These are phyloP conservation scores for Paralvinella palmiformis DNA, from an alignment of 1,140 invertebrate species.

Conservation along the genomic window DNA sequence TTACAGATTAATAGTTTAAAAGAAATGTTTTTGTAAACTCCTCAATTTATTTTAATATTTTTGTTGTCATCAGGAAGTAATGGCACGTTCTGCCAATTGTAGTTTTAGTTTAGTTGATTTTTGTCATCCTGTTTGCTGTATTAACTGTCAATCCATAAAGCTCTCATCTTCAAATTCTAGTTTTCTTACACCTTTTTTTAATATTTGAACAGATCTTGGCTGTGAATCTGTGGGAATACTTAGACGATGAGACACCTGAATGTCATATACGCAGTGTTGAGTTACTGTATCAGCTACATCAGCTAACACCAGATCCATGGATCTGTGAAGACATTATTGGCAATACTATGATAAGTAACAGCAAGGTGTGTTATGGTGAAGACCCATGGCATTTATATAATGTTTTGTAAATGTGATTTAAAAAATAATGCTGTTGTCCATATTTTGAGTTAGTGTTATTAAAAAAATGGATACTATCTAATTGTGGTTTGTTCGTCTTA, in stretches of 20 bases:
- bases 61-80: not conserved
- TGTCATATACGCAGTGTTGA: conserved; percentile 62
- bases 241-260: conserved; percentile 56
- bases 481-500: not conserved
- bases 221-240: conserved; percentile 62
- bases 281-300: conserved; percentile 65
- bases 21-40: no score
- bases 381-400: not conserved
- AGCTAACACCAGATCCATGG: conserved; percentile 58
- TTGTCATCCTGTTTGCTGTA: not conserved
- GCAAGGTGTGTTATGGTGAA: conserved; percentile 43
- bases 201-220: conserved; percentile 55
- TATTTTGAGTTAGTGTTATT: not conserved
- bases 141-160: no score
- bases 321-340: conserved; percentile 68
- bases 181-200: no score
- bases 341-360: conserved; percentile 48
- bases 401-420: not conserved
- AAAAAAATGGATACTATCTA: not conserved
- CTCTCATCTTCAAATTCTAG: no score
- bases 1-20: no score
- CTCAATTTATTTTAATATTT: no score
- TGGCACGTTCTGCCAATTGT: not conserved
- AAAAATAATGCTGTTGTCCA: not conserved
- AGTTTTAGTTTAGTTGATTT: conserved; percentile 1